Evolutionary conservation across 2,113 vertebrate species (phyloP).

Genomic region (Lipophrys pholis): DNA sequence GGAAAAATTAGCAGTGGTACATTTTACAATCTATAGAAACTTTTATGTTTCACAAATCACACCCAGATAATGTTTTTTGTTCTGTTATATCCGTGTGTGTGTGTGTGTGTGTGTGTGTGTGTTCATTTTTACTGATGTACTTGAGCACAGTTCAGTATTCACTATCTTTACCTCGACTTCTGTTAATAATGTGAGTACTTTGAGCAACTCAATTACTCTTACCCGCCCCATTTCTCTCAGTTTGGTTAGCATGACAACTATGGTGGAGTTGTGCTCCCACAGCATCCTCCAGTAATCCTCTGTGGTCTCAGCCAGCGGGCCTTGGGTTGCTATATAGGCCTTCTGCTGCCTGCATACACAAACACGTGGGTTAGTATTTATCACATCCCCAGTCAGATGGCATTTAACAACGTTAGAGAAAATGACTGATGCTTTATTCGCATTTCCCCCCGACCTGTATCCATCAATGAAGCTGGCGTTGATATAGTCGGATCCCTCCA

Average conservation of each 20-base stretch:
- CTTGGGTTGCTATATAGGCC: conserved; percentile 98
- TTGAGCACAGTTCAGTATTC: no score
- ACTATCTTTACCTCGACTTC: no score
- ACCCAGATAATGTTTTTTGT: not conserved
- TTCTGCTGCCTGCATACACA: conserved; percentile 90
- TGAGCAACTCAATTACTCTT: conserved; percentile 35
- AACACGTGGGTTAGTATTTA: no score
- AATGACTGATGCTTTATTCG: not conserved
- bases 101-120: not conserved
- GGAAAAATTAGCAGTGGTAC: no score
- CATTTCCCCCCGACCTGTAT: conserved; percentile 88
- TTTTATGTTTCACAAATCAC: no score
- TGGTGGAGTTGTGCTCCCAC: conserved; percentile 99
- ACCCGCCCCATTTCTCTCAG: conserved; percentile 99
- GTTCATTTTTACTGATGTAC: no score
- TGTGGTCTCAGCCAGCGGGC: conserved; percentile 96
- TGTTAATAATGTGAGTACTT: no score
- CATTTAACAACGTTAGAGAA: not conserved
- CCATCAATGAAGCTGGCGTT: conserved; percentile 99
- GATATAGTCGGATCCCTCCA: conserved; percentile 98
- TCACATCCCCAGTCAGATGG: not conserved
- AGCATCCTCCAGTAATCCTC: conserved; percentile 99
- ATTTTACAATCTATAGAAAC: no score
- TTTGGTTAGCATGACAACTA: conserved; percentile 99
- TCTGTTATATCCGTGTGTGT: no score